Percentiles rank a stretch among this genome's conserved stretches.
These are phyloP conservation scores for Amaurobius ferox DNA, from an alignment of 2,888 invertebrate species.

Conservation along the genomic window DNA sequence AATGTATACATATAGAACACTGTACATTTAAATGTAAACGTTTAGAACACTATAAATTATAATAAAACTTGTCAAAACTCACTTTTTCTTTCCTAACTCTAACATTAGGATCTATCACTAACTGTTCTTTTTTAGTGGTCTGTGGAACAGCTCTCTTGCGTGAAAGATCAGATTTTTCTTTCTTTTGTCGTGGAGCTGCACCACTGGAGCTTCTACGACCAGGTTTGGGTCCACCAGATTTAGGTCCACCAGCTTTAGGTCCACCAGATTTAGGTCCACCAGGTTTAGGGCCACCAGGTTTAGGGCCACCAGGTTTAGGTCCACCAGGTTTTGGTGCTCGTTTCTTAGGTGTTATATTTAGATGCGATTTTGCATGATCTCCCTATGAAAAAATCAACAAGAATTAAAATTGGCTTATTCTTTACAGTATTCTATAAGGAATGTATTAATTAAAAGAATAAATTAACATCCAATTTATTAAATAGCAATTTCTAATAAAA, in stretches of 20 bases:
- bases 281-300: too few relatives aligned
- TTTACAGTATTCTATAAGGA: too few relatives aligned
- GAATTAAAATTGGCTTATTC: background rate
- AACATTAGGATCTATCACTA: background rate
- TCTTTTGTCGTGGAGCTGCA: slow-evolving; percentile 15
- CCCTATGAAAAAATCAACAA: slow-evolving; percentile 10
- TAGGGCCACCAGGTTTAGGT: background rate
- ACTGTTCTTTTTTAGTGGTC: background rate
- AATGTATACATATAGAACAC: too few relatives aligned
- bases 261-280: background rate
- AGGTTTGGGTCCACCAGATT: slow-evolving; percentile 9
- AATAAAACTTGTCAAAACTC: too few relatives aligned
- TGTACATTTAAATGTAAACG: too few relatives aligned
- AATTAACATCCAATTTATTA: too few relatives aligned
- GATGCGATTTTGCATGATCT: slow-evolving; percentile 21
- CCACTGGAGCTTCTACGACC: slow-evolving; percentile 5
- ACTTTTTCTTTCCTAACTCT: slow-evolving; percentile 12
- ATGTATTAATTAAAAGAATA: background rate
- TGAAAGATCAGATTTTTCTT: slow-evolving; percentile 3
- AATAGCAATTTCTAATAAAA: too few relatives aligned
- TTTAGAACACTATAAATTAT: too few relatives aligned
- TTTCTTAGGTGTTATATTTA: slow-evolving; percentile 10
- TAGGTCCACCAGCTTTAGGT: background rate
- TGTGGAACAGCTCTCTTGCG: background rate
- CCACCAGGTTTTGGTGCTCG: background rate